A percentile compares a stretch with the other conserved stretches of the same genome.
Evolutionary conservation across 1,140 invertebrate species (phyloP).

Genomic region (Bombus confusus): DNA sequence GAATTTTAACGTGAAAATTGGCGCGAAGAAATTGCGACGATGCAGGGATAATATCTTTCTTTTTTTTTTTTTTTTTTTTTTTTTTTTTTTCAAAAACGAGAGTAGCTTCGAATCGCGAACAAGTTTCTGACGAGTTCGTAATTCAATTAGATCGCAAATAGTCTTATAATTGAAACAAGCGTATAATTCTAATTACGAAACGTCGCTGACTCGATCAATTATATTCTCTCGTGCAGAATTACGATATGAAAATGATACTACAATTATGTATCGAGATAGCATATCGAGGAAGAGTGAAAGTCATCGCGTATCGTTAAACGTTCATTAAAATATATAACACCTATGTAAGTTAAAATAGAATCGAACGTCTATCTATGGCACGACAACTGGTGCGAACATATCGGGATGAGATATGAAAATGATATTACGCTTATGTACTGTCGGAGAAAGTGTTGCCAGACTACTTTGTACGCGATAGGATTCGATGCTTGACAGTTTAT

Average conservation of each 20-base stretch:
- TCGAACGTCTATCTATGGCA: neutral
- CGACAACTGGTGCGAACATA: neutral
- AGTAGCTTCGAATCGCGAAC: neutral
- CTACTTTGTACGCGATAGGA: neutral
- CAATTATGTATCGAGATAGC: neutral
- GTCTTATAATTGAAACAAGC: too few species aligned
- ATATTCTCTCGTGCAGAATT: neutral
- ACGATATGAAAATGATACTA: neutral
- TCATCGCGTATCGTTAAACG: neutral
- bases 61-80: neutral
- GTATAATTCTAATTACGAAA: neutral
- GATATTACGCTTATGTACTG: neutral
- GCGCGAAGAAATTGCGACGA: neutral
- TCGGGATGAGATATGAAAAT: neutral
- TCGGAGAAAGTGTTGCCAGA: neutral
- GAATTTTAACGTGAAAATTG: conserved; percentile 5
- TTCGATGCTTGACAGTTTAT: neutral
- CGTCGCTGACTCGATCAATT: too few species aligned
- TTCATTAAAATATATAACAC: neutral
- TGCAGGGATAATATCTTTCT: too few species aligned
- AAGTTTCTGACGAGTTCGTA: neutral
- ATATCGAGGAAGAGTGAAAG: neutral
- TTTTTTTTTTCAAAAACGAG: too few species aligned
- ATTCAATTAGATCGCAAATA: neutral
- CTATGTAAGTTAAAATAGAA: neutral